Evolutionary conservation across 2,113 vertebrate genomes (phyloP), one percentile per base, ranked within the genome.

Genomic region (Octodon degus): DNA sequence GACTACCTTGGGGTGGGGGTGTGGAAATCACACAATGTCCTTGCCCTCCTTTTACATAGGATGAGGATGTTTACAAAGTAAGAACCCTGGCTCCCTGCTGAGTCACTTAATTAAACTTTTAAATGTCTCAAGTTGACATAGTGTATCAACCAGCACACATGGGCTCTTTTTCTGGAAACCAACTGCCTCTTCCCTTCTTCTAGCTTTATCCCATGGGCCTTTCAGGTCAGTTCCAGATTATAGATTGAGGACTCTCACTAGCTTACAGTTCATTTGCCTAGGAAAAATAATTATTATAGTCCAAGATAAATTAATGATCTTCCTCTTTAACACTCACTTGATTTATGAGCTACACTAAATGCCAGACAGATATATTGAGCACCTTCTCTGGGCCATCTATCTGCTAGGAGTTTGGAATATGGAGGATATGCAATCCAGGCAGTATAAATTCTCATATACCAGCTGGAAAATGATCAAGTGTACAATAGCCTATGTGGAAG

Each of bases 241-340:
- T 53, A 62, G 25, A 43, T 16, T 70, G 11, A 88, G 84, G 55
- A 68, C 13, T 5, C 14, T 10, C 32, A 65, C 67, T 76, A 91
- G 53, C 68, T 86, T 90, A 37, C 6, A 89, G 50, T 63, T 77
- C 14, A 37, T 83, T 96, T 68, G 14, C 40, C 68, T 70, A 13
- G 7, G 16, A 60, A 74, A 84, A 94, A 91, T 91, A 62, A 88
- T 84, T 96, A 81, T 60, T 40, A 22, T 47, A 68, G 40, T 3
- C 40, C 40, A 84, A 88, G 70, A 89, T 47, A 67, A 94, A 94
- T 81, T 4, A 70, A 50, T 67, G 72, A 13, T 17, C 72, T 72
- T 17, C 55, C 47, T 81, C 86, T 67, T 79, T 58, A 65, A 81
- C 19, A 50, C 65, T 81, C 3, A 27, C 55, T 81, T 95, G 90